Base-by-base conservation (phyloP, 2,113 vertebrate species). In the Catharus minimus region DNA sequence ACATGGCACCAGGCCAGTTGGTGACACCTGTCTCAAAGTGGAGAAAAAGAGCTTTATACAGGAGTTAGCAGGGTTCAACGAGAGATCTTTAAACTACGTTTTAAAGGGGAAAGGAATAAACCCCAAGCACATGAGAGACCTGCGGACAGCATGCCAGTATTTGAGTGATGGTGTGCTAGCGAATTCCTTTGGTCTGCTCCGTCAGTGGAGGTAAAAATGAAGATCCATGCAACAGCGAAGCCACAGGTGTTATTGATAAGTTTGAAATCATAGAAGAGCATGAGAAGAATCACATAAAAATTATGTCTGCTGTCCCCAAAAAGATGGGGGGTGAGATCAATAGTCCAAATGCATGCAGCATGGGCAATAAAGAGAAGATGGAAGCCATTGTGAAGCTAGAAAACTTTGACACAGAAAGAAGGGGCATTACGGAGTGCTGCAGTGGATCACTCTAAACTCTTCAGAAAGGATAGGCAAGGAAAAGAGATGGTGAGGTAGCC, bases 21-120 rank as follows among this genome's bases (percentile, higher is more conserved):
- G 15, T 0, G 0, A 66, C 21, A 16, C 7, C 16, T 57, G 4
- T 43, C 44, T 52, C 26, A 44, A 67, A 61, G 38, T 3, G 7
- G 13, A 21, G 27, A 5, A 38, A 69, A 72, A 44, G 17, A 43
- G 27, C 21, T 58, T 75, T 44, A 23, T 24, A n/a, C 26, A 26
- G 38, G 32, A 76, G 4, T 38, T 67, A 52, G 27, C 32, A 60
- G 17, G 14, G 36, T 43, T 67, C 27, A n/a, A 3, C 52, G 27
- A 76, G 24, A 60, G 21, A 52, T 30, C 32, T 76, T 75, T 76
- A 44, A 44, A 50, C 9, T 38, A 32, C 4, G 7, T 44, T 67
- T 38, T 17, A 38, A 67, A 44, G 14, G 38, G 14, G 22, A 44
- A 67, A 52, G 17, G 22, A 36, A 32, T 52, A 66, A 43, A 44